Conservation (phyloP, 2,888 invertebrate species). For the Luffia ferchaultella region DNA sequence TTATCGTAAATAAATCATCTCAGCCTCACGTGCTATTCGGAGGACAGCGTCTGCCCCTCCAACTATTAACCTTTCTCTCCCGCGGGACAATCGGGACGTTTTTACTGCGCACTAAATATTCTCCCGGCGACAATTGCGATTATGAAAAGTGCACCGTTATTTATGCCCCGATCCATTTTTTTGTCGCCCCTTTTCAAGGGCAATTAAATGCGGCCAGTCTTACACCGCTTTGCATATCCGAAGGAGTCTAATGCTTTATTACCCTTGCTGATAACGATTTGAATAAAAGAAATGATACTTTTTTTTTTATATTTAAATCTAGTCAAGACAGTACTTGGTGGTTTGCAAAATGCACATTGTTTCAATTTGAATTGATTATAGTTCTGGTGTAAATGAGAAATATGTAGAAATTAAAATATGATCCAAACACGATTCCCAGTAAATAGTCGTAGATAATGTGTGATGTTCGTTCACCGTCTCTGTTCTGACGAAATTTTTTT, state of each 20-base stretch:
- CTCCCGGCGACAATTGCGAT: conserved; percentile 66
- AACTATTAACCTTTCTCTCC: conserved; percentile 38
- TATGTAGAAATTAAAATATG: too few species aligned
- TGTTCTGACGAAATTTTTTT: too few species aligned
- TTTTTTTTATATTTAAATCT: too few species aligned
- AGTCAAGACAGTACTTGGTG: too few species aligned
- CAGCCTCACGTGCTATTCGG: too few species aligned
- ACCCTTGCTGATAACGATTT: conserved; percentile 32
- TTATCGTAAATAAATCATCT: too few species aligned
- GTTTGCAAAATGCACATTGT: too few species aligned
- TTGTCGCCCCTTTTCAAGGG: conserved; percentile 65
- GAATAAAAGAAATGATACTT: background rate
- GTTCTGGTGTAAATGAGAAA: too few species aligned
- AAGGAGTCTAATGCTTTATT: conserved; percentile 31
- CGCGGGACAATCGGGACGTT: conserved; percentile 36
- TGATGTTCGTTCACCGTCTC: too few species aligned
- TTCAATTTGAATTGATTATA: too few species aligned
- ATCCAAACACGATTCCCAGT: too few species aligned
- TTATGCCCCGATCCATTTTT: conserved; percentile 50
- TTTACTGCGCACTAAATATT: conserved; percentile 65
- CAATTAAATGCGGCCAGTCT: conserved; percentile 65
- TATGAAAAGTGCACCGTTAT: conserved; percentile 67
- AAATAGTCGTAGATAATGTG: too few species aligned
- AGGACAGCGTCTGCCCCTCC: conserved; percentile 24
- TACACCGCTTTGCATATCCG: conserved; percentile 58